Percentiles rank a stretch among this genome's conserved stretches.
Evolutionary conservation across 1,140 invertebrate genomes (phyloP).

Genomic region (Papilio machaon): DNA sequence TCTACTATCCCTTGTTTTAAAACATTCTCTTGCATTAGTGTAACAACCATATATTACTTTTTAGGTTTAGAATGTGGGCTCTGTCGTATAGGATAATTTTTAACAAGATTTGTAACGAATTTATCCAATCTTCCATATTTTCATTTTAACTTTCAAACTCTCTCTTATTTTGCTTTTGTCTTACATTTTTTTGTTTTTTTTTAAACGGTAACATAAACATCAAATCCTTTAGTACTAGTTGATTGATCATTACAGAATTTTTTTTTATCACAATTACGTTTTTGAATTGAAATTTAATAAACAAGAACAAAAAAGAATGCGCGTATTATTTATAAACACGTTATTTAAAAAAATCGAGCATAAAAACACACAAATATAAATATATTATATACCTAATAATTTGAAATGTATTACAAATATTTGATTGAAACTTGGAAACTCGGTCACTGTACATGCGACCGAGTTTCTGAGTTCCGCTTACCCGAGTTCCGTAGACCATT

Average conservation of each 20-base stretch:
- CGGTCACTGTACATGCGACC: slow-evolving; percentile 8
- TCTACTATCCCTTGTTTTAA: background rate
- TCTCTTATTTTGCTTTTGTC: background rate
- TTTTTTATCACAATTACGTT: too few species aligned
- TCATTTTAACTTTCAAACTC: too few species aligned
- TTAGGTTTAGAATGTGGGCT: background rate
- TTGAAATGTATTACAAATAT: background rate
- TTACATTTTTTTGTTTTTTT: background rate
- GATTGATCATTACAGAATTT: too few species aligned
- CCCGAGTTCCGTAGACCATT: background rate
- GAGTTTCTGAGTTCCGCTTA: background rate
- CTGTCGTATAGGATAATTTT: background rate
- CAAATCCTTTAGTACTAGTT: too few species aligned
- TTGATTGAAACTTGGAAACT: background rate
- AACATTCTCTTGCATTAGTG: background rate
- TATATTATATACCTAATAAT: background rate
- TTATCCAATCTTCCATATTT: background rate
- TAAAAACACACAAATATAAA: background rate
- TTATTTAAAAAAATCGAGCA: too few species aligned
- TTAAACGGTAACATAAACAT: background rate
- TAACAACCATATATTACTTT: background rate
- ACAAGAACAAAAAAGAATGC: background rate
- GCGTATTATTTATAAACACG: too few species aligned
- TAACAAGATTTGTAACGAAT: background rate
- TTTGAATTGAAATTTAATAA: too few species aligned